Evolutionary conservation across 2,888 invertebrate genomes (phyloP).

Genomic region (Rhagophthalmus giganteus): DNA sequence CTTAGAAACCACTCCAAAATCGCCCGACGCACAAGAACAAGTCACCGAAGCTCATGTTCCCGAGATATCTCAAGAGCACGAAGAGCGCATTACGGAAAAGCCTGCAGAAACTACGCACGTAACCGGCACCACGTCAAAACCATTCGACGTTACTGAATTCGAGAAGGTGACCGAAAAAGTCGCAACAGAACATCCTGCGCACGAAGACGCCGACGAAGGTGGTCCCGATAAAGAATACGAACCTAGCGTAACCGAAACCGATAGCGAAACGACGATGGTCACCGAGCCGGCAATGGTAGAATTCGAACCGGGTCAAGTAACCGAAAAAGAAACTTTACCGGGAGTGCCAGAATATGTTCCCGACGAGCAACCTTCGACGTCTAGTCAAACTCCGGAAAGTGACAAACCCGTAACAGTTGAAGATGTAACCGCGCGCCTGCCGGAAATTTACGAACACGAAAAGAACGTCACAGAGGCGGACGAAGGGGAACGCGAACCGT

Average conservation of each 20-base stretch:
- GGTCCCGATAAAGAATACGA: conserved; percentile 1
- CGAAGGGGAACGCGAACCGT: background rate
- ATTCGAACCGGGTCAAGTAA: background rate
- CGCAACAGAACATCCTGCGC: background rate
- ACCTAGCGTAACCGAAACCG: conserved; percentile 16
- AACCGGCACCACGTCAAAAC: background rate
- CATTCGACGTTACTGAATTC: conserved; percentile 1
- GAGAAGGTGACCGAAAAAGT: background rate
- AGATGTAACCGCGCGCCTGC: background rate
- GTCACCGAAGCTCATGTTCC: background rate
- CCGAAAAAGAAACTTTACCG: conserved; percentile 1
- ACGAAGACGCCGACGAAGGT: too few species aligned
- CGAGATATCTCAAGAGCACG: too few species aligned
- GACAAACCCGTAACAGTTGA: background rate
- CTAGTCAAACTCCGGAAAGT: background rate
- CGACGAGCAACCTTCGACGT: background rate
- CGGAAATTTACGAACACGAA: background rate
- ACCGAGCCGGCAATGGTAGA: background rate
- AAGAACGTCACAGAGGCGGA: background rate
- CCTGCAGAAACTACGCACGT: background rate
- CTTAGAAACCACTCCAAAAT: too few species aligned
- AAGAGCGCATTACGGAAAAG: too few species aligned
- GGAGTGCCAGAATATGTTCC: background rate
- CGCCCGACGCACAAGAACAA: background rate
- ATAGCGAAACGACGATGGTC: conserved; percentile 14